Evolutionary conservation across 2,113 vertebrate genomes (phyloP), one percentile per base, ranked within the genome.

Genomic region (Pomatostomus ruficeps): DNA sequence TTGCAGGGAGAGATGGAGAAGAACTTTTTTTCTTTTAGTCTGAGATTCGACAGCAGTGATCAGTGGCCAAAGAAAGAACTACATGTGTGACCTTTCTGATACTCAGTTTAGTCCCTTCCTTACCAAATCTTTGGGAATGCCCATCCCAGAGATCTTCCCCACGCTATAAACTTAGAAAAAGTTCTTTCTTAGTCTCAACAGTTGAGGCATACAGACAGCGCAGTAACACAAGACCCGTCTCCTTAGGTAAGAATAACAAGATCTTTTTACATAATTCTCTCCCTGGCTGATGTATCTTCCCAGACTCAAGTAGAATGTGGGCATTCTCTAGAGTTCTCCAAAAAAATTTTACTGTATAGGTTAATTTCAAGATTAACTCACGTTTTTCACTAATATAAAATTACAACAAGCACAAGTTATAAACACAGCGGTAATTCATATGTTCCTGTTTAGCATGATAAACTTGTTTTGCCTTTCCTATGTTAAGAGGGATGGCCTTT

Each of bases 401-500:
- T 58, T 73, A 25, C n/a, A 57, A 11, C 28, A 36, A 85, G 38
- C 45, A 29, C n/a, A 57, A 61, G 21, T 83, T 82, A 48, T 68
- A 88, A 95, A 73, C 14, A 77, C 33, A 35, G 67, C 72, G 35
- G 42, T 62, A 82, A 62, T 55, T 87, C 45, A 6, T 36, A 59
- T 31, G 21, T 80, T 29, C 58, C 82, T 91, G 43, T 52, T 91
- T 35, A 80, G 26, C 21, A 63, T 35, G 43, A 85, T 74, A 66
- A 83, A 92, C 46, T 85, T 80, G n/a, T 59, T 89, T 86, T 90
- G 52, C 85, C 57, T 95, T 91, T 65, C 80, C 45, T 73, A 31
- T 90, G 61, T 85, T 91, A 86, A 89, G 68, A 38, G 36, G n/a
- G 63, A 51, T 86, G 88, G 67, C 81, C 88, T 96, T 88, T 85